Evolutionary conservation across 2,888 invertebrate genomes (phyloP), one percentile per base, ranked within the genome.

Genomic region (Aplocera efformata): DNA sequence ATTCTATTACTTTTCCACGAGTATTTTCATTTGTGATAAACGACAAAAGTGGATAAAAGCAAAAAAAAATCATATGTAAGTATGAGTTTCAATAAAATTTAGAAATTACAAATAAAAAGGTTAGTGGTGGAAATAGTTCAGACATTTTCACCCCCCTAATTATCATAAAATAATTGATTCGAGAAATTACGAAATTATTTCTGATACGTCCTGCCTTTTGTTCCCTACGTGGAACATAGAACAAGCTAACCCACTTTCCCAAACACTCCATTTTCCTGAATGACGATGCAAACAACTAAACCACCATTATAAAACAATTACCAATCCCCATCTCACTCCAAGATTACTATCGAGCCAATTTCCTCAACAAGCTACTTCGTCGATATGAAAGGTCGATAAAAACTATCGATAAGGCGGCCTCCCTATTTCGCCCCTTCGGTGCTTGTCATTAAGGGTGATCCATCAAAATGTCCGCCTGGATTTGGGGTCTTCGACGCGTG

Each of bases 381-480:
- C 66, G 13, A 17, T 17, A 17, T 17, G 13, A 17, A 17, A 17
- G 13, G 13, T 17, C 13, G 60, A 58, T 56, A 44, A 13, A 44
- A 44, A 44, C 23, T 23, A 53, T 53, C 53, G 52, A 50, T 48
- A 55, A 48, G 41, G 36, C 34, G 24, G 44, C 73, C 59, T 50
- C 73, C 53, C 76, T 80, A 69, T 41, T 29, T 59, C 75, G 70
- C 76, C 82, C 83, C 80, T 79, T 75, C 79, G 70, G 75, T 75
- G 76, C 80, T 81, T 83, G 88, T 86, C 88, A 86, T 88, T 88
- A 86, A 82, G 86, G 88, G 86, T 86, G 86, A 88, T 88, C 86
- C 86, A 88, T 88, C 86, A 88, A 81, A 82, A 86, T 75, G 86
- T 88, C 88, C 80, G 77, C 78, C 64, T 71, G 85, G 88, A 83